Evolutionary conservation across 2,888 invertebrate genomes (phyloP), one percentile per base, ranked within the genome.

Genomic region (Eilema griseolum): DNA sequence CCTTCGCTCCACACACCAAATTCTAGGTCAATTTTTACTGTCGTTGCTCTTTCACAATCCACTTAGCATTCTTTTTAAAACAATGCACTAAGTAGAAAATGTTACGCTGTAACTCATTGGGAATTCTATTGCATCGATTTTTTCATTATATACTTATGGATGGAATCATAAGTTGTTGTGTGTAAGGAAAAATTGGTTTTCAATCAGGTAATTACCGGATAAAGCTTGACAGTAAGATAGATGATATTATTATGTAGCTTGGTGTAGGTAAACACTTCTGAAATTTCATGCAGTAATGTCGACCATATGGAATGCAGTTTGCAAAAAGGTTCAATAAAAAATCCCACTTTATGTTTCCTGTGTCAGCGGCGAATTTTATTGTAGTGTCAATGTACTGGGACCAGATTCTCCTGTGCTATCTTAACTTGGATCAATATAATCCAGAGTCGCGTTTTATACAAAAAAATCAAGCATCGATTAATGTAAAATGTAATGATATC

Each of bases 281-380:
- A 83, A 85, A 86, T 14, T 85, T 83, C 85, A 82, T 79, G 76
- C 78, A 78, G 82, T 81, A 84, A 86, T 85, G 77, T 82, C 80
- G 88, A 88, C 82, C 80, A 85, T 77, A 80, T 74, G 89, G 92
- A 90, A 93, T 92, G 91, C 91, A 89, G 86, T 89, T 90, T 88
- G 89, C 89, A 89, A 91, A 92, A 93, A 92, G 88, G 90, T 88
- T 88, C 88, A 93, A 93, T 94, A 94, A 94, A 93, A 52, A 91
- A 91, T 89, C 83, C 85, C 85, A 90, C 86, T 93, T 94, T 91
- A 94, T 93, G 92, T 93, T 90, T 93, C 92, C 93, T 92, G 93
- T 91, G 91, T 90, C 91, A 89, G 89, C 88, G 85, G 85, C 85
- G 87, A 89, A 92, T 90, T 93, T 93, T 92, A 94, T 91, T 89